Conservation (phyloP, 1,140 invertebrate genomes). For the Camponotus vicinus region DNA sequence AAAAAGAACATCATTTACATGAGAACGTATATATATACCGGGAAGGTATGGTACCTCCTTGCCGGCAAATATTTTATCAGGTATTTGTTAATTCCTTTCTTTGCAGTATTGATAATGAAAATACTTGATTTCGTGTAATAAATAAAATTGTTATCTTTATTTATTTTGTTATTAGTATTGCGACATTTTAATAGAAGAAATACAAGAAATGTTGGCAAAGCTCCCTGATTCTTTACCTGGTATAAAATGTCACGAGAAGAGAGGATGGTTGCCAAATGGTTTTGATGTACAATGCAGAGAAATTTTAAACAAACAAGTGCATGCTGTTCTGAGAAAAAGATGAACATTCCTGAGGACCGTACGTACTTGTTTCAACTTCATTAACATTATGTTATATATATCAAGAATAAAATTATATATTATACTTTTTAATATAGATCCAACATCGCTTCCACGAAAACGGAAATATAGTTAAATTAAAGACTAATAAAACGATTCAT, state of each 20-base stretch:
- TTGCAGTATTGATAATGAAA: background rate
- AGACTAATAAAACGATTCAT: conserved; percentile 37
- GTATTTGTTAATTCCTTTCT: conserved; percentile 81
- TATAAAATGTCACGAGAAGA: conserved; percentile 89
- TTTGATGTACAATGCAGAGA: conserved; percentile 90
- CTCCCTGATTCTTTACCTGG: conserved; percentile 89
- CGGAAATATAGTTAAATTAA: conserved; percentile 61
- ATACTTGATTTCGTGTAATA: background rate
- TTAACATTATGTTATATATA: background rate
- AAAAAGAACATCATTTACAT: conserved; percentile 78
- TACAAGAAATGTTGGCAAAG: conserved; percentile 92
- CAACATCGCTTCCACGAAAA: conserved; percentile 67
- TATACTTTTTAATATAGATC: conserved; percentile 61
- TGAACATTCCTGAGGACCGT: conserved; percentile 85
- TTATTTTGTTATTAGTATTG: conserved; percentile 89
- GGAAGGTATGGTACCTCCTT: conserved; percentile 90
- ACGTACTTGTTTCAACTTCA: conserved; percentile 59
- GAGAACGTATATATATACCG: conserved; percentile 89
- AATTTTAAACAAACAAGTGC: conserved; percentile 89
- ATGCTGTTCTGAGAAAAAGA: conserved; percentile 86
- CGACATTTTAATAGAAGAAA: conserved; percentile 94
- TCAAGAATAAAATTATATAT: conserved; percentile 31
- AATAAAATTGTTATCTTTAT: background rate
- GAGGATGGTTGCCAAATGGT: conserved; percentile 91
- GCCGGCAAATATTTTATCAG: conserved; percentile 94